These are phyloP conservation scores for Schlechtendalia chinensis DNA, from an alignment of 1,140 invertebrate species.

Conservation along the genomic window DNA sequence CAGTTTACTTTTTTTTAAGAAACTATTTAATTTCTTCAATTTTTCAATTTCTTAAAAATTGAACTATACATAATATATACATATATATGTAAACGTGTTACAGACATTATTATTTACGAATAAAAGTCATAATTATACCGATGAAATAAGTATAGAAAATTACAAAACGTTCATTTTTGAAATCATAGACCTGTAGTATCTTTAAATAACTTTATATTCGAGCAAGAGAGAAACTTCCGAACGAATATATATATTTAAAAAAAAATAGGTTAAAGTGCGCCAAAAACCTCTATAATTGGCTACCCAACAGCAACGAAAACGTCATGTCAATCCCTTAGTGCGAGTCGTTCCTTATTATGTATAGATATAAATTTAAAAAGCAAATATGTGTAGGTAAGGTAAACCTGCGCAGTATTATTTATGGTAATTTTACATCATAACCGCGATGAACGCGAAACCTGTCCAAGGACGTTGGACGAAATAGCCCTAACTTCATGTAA, in stretches of 20 bases:
- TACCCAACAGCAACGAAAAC: neutral
- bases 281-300: constrained; percentile 25
- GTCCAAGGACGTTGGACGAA: too few species aligned
- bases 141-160: neutral
- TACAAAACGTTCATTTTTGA: neutral
- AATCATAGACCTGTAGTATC: neutral
- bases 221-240: neutral
- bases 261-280: neutral
- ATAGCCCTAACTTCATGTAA: too few species aligned
- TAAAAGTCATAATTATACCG: neutral
- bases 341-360: constrained; percentile 1
- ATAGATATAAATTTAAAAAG: neutral
- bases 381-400: neutral
- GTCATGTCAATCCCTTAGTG: neutral
- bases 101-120: too few species aligned
- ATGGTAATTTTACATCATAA: neutral
- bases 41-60: neutral
- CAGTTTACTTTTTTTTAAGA: neutral
- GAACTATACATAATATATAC: neutral
- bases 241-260: neutral
- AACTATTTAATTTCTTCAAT: neutral
- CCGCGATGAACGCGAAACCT: neutral
- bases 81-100: neutral
- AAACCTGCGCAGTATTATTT: neutral
- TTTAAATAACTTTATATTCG: neutral